phyloP scores from a whole-genome alignment of 2,797 vertebrate species.

The Orestias chungarensis region DNA sequence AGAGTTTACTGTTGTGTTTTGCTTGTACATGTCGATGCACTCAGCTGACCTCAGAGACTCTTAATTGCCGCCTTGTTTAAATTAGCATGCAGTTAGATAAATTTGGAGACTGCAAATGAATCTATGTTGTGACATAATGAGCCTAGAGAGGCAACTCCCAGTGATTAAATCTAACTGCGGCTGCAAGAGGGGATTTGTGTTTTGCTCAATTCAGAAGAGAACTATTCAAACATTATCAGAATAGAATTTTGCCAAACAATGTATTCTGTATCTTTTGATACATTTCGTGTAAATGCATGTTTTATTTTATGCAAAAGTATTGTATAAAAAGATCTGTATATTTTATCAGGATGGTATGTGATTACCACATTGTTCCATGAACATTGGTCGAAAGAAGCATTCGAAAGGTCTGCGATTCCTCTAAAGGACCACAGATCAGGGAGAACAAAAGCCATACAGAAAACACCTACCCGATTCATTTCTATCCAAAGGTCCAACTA shows the following conservation, averaged over 20 bases:
- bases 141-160: constrained; percentile 61
- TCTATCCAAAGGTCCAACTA: background rate
- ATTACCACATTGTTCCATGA: background rate
- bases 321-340: background rate
- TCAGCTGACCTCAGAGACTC: constrained; percentile 6
- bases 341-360: background rate
- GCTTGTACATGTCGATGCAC: constrained; percentile 5
- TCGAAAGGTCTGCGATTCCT: background rate
- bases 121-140: constrained; percentile 46
- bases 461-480: no score
- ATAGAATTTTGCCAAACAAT: constrained; percentile 52
- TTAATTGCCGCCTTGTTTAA: constrained; percentile 43
- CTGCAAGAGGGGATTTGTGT: constrained; percentile 30
- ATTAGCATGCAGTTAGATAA: constrained; percentile 36
- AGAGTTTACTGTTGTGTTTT: constrained; percentile 12
- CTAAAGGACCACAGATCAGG: background rate
- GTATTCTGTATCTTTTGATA: background rate
- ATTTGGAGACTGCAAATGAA: constrained; percentile 49
- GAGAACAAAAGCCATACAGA: background rate
- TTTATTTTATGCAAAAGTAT: no score
- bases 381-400: background rate
- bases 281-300: no score
- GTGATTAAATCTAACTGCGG: constrained; percentile 46
- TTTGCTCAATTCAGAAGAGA: no score
- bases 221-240: constrained; percentile 47